Conservation (phyloP, 1,140 invertebrate species). For the Olivierus martensii region DNA sequence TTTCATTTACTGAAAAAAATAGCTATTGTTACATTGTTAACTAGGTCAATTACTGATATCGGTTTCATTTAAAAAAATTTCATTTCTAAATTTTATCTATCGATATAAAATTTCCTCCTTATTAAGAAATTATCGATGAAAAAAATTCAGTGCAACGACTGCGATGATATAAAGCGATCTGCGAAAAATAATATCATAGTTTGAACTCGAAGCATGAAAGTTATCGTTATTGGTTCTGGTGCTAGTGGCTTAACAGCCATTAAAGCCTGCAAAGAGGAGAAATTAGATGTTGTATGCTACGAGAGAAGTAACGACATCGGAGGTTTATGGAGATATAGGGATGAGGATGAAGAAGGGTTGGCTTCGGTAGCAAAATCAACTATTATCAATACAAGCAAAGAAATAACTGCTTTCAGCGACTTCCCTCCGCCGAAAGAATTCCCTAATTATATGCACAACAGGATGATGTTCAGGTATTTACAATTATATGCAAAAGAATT, state of each 20-base stretch:
- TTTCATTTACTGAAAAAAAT: no score
- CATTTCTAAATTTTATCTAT: no score
- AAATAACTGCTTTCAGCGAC: constrained; percentile 26
- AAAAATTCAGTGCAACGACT: no score
- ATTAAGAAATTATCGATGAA: no score
- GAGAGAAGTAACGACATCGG: constrained; percentile 35
- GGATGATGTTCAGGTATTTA: constrained; percentile 31
- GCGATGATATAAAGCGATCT: no score
- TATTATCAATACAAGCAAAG: constrained; percentile 28
- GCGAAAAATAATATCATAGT: no score
- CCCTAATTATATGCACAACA: no score
- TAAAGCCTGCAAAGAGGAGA: constrained; percentile 33
- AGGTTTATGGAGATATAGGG: constrained; percentile 38
- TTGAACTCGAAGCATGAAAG: no score
- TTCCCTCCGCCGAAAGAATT: constrained; percentile 33
- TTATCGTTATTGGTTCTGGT: constrained; percentile 36
- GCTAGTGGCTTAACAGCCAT: constrained; percentile 32
- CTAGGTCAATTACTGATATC: no score
- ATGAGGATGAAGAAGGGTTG: constrained; percentile 24
- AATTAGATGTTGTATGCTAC: constrained; percentile 31
- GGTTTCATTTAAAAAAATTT: no score
- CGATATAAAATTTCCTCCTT: no score
- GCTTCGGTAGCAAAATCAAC: constrained; percentile 23
- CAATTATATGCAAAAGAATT: constrained; percentile 30
- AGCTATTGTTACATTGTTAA: no score